A percentile compares a stretch with the other conserved stretches of the same genome.
Evolutionary conservation across 2,888 invertebrate genomes (phyloP).

Genomic region (Pristionchus japonicus): DNA sequence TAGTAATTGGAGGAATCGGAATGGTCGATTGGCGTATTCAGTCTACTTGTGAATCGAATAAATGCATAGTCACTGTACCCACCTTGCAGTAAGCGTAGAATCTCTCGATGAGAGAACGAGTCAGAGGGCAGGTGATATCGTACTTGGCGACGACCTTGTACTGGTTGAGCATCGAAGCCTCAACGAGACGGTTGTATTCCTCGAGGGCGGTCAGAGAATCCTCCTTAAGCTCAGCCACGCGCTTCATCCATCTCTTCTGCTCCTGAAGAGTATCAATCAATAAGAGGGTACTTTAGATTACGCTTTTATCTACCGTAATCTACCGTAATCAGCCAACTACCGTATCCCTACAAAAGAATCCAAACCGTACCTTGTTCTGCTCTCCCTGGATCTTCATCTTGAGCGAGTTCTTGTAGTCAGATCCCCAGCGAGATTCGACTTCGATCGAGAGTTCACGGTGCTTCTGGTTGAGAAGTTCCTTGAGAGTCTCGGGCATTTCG

Average conservation of each 20-base stretch:
- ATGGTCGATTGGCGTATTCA: no score
- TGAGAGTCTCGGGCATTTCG: conserved; percentile 54
- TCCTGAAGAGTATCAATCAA: conserved; percentile 45
- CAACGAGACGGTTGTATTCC: conserved; percentile 56
- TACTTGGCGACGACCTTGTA: conserved; percentile 57
- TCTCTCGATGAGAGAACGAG: conserved; percentile 49
- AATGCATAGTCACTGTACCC: conserved; percentile 66
- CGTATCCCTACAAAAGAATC: no score
- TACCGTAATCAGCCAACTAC: not conserved
- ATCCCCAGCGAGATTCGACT: conserved; percentile 32
- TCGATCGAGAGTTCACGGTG: conserved; percentile 53
- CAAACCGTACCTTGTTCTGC: conserved; percentile 42
- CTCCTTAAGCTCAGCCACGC: conserved; percentile 49
- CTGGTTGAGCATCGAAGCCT: conserved; percentile 60
- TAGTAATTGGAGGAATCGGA: no score
- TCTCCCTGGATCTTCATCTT: conserved; percentile 42
- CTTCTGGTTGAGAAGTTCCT: conserved; percentile 55
- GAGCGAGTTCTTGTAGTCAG: conserved; percentile 42
- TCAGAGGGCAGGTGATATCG: conserved; percentile 51
- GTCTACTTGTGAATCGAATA: no score
- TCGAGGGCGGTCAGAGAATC: conserved; percentile 40
- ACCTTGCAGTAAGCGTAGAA: conserved; percentile 70
- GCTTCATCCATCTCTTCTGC: conserved; percentile 59
- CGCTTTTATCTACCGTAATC: not conserved
- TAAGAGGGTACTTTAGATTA: no score